Evolutionary conservation across 2,797 vertebrate species (phyloP), one percentile per base, ranked within the genome.

Genomic region (Smutsia temminckii): DNA sequence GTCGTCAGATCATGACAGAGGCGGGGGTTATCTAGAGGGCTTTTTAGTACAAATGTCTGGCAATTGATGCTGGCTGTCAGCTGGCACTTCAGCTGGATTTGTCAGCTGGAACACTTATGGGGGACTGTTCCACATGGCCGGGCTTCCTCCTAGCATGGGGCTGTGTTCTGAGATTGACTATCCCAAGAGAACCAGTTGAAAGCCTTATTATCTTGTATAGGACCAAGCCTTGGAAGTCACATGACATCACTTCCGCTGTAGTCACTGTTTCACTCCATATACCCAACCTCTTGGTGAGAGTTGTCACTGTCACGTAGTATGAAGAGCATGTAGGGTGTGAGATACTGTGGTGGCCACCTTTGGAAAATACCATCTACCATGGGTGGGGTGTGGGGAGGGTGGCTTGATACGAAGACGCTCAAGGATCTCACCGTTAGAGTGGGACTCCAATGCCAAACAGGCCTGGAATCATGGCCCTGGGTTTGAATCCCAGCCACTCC

Each of bases 391-490:
- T 46, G 46, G 46, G 46, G 46, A 46, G 46, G 46, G 46, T 46
- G 74, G 64, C 12, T 69, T 51, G 77, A 74, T 37, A 2, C 0
- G 14, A 61, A 64, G 51, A 72, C 17, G 0, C 49, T 53, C 42
- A 10, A 32, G 63, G 51, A 40, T 14, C 61, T 40, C 42, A 14
- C 4, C 0, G n/a, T 53, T n/a, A 53, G 59, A 91, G 57, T 14
- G 57, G 40, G 75, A 25, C 49, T 4, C 17, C 16, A 25, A 5
- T 3, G 17, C 23, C 46, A 46, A 46, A 64, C 46, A 53, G 61
- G 61, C 68, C 0, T 4, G 0, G 46, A 68, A 16, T 49, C 37
- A 2, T 11, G 13, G 40, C 29, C n/a, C 9, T 3, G 0, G 25
- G 37, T 86, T 81, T 75, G 78, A 80, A 68, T 75, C 63, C 23